Evolutionary conservation across 2,113 vertebrate genomes (phyloP).

Genomic region (Megaleporinus macrocephalus): DNA sequence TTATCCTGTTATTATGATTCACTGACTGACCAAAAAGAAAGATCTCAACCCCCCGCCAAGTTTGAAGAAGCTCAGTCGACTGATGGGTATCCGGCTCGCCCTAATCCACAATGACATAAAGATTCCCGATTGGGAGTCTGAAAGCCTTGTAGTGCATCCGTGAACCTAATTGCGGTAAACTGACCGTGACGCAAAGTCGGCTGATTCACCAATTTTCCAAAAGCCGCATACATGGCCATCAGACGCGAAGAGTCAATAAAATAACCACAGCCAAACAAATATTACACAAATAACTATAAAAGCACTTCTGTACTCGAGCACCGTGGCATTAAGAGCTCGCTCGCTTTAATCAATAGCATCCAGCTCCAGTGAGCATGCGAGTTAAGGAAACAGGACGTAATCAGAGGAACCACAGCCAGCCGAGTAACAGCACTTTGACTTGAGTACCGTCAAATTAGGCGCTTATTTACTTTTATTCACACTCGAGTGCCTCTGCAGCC

Average conservation of each 20-base stretch:
- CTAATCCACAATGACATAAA: no score
- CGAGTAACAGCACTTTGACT: not conserved
- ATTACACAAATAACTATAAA: not conserved
- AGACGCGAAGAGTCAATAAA: not conserved
- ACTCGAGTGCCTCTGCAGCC: not conserved
- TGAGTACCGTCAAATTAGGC: constrained; percentile 5
- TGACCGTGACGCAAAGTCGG: no score
- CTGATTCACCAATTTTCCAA: no score
- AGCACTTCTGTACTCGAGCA: not conserved
- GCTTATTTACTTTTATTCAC: constrained; percentile 2
- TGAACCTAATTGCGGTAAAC: no score
- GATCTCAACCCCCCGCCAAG: no score
- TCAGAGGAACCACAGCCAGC: not conserved
- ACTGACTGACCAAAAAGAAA: no score
- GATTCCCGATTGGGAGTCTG: no score
- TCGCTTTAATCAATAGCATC: not conserved
- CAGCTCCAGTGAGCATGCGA: not conserved
- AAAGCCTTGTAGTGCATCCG: no score
- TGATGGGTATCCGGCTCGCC: no score
- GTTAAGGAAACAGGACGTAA: not conserved
- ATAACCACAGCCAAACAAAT: not conserved
- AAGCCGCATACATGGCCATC: not conserved
- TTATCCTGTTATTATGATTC: no score
- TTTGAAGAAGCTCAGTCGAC: no score
- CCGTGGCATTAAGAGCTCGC: not conserved